Conservation (phyloP, 2,113 vertebrate species). For the Mobula hypostoma region DNA sequence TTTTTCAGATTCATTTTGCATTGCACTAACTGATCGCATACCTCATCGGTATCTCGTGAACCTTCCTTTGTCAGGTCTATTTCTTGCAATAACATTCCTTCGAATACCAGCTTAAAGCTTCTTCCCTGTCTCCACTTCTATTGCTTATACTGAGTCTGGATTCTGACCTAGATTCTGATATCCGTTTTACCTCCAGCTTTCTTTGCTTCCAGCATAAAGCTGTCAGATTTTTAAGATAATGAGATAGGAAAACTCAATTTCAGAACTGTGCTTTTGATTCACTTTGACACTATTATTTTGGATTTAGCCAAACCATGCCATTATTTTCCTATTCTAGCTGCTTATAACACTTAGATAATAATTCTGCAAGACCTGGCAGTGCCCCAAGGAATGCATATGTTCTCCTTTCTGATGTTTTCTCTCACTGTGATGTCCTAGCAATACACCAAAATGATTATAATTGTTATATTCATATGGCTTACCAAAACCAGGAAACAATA, state of each 20-base stretch:
- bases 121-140: not conserved
- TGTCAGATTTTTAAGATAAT: not conserved
- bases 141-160: not conserved
- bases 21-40: not conserved
- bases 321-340: not conserved
- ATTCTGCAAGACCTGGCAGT: not conserved
- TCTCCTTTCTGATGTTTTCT: not conserved
- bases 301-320: not conserved
- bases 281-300: slow-evolving; percentile 2
- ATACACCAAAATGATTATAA: not conserved
- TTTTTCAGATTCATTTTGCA: not conserved
- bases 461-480: not conserved
- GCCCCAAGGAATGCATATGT: not conserved
- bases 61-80: not conserved
- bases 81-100: not conserved
- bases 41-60: not conserved
- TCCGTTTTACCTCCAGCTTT: not conserved
- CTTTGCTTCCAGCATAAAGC: not conserved
- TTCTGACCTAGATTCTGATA: not conserved
- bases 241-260: not conserved
- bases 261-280: not conserved
- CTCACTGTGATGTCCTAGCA: not conserved
- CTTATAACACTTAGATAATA: not conserved
- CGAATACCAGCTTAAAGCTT: not conserved
- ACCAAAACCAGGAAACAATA: not conserved